These are phyloP conservation scores for Heliothis subflexa DNA, from an alignment of 1,140 invertebrate species.

Conservation along the genomic window DNA sequence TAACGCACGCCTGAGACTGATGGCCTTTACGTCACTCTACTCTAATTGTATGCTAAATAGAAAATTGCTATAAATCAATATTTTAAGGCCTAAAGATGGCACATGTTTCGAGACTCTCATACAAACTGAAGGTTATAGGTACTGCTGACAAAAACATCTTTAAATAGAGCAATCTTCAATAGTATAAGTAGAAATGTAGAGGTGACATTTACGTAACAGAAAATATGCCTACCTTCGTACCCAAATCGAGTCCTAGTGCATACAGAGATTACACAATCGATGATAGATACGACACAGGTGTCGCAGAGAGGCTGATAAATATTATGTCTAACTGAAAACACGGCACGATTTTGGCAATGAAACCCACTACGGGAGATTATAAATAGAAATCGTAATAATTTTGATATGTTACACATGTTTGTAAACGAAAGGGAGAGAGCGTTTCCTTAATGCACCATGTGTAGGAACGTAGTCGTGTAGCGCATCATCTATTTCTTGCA, in stretches of 20 bases:
- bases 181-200: slow-evolving; percentile 10
- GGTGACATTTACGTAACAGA: slow-evolving; percentile 13
- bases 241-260: slow-evolving; percentile 5
- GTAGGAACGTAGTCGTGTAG: background rate
- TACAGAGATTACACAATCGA: slow-evolving; percentile 27
- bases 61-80: background rate
- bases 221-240: slow-evolving; percentile 11
- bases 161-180: no score
- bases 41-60: slow-evolving; percentile 29
- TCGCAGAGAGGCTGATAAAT: slow-evolving; percentile 32
- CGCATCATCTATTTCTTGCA: slow-evolving; percentile 24
- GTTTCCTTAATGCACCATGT: slow-evolving; percentile 36
- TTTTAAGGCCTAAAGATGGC: no score
- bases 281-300: slow-evolving; percentile 44
- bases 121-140: no score
- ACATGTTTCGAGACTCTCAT: no score
- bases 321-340: slow-evolving; percentile 30
- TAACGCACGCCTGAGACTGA: slow-evolving; percentile 61
- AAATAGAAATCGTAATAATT: slow-evolving; percentile 41
- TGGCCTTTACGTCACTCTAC: slow-evolving; percentile 26
- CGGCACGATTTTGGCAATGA: slow-evolving; percentile 38
- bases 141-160: no score
- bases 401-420: slow-evolving; percentile 6
- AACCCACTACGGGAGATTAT: slow-evolving; percentile 22
- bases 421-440: slow-evolving; percentile 27